Percentiles rank a stretch among this genome's conserved stretches.
Conservation (phyloP, 2,888 invertebrate genomes). For the Lutraria lutraria region DNA sequence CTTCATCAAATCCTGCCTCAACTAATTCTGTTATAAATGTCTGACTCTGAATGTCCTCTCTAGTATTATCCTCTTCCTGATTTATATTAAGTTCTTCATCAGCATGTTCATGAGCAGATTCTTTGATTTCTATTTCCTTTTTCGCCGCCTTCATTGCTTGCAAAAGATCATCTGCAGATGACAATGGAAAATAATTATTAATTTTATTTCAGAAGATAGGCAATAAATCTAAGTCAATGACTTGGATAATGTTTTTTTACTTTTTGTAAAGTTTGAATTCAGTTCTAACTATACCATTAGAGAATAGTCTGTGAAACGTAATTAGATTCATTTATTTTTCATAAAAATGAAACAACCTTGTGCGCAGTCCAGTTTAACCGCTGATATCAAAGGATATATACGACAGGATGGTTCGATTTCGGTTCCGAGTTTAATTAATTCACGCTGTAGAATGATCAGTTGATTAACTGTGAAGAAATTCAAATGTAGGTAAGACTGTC, state of each 20-base stretch:
- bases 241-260: too few species aligned
- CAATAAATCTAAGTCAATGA: too few species aligned
- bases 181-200: not conserved
- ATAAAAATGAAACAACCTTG: constrained; percentile 9
- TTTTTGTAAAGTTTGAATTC: too few species aligned
- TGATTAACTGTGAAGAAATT: constrained; percentile 82
- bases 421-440: constrained; percentile 74
- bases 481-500: constrained; percentile 73
- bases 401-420: constrained; percentile 53
- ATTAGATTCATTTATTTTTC: not conserved
- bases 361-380: constrained; percentile 72
- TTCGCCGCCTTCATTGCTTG: constrained; percentile 46
- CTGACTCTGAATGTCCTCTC: constrained; percentile 30
- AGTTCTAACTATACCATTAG: too few species aligned
- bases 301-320: too few species aligned
- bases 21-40: constrained; percentile 65
- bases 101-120: constrained; percentile 5
- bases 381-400: constrained; percentile 74
- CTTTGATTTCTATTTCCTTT: constrained; percentile 45
- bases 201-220: too few species aligned
- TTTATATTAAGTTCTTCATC: constrained; percentile 13
- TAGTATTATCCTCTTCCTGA: not conserved
- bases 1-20: constrained; percentile 61
- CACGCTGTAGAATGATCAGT: constrained; percentile 80
- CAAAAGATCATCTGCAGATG: constrained; percentile 26